A percentile compares a stretch with the other conserved stretches of the same genome.
Conservation (phyloP, 23 tunicate species). For the Phallusia fumigata region DNA sequence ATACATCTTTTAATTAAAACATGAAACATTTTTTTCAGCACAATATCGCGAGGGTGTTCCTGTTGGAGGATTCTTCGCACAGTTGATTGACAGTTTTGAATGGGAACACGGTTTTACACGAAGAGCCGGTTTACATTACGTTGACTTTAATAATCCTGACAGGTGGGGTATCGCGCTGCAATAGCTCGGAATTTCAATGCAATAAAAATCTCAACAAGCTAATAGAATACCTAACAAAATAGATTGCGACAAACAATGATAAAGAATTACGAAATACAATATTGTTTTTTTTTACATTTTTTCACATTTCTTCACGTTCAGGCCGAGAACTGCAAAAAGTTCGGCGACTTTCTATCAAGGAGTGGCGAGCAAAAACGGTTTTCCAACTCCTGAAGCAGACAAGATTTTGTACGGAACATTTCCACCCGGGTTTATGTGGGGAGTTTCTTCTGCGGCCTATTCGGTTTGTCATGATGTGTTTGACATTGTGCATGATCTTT, state of each 20-base stretch:
- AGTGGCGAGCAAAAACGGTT: conserved; percentile 58
- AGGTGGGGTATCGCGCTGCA: conserved; percentile 28
- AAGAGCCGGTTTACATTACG: conserved; percentile 65
- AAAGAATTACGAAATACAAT: too few species aligned
- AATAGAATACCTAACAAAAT: too few species aligned
- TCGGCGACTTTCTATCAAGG: conserved; percentile 55
- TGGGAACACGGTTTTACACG: conserved; percentile 81
- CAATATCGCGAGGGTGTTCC: conserved; percentile 49
- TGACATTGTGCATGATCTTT: neutral
- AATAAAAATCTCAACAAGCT: too few species aligned
- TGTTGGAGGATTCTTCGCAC: conserved; percentile 53
- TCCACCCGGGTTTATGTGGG: conserved; percentile 63
- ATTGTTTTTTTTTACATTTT: too few species aligned
- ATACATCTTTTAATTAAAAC: too few species aligned
- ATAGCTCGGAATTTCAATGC: too few species aligned
- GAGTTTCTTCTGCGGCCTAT: conserved; percentile 67
- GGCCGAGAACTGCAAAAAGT: conserved; percentile 59
- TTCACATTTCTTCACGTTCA: neutral
- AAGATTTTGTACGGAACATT: conserved; percentile 54
- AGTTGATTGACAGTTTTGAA: conserved; percentile 84
- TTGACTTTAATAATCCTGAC: conserved; percentile 59
- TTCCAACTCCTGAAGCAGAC: conserved; percentile 23
- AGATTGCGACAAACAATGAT: too few species aligned
- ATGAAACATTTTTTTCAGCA: too few species aligned
- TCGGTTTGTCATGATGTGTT: conserved; percentile 31